Conservation (phyloP, 2,888 invertebrate genomes). For the Polymixis flavicincta region DNA sequence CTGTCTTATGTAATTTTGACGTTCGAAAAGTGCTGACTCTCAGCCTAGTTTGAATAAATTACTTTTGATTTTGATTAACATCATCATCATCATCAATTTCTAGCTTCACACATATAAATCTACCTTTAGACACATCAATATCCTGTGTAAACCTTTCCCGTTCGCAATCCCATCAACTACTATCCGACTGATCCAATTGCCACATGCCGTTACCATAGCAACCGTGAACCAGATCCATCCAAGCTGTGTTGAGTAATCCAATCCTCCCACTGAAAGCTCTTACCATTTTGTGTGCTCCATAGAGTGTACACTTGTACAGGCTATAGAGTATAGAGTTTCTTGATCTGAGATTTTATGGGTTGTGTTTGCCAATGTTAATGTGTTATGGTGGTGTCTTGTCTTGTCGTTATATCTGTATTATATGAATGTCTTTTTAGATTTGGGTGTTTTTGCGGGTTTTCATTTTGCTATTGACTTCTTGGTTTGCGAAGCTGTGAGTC, state of each 20-base stretch:
- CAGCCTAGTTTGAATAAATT: too few species aligned
- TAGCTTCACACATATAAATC: background rate
- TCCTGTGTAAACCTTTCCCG: background rate
- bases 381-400: background rate
- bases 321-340: slow-evolving; percentile 43
- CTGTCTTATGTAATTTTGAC: too few species aligned
- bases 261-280: slow-evolving; percentile 56
- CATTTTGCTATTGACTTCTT: too few species aligned
- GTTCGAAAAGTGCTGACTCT: too few species aligned
- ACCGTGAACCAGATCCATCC: slow-evolving; percentile 30
- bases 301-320: slow-evolving; percentile 4
- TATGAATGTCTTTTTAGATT: background rate
- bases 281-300: slow-evolving; percentile 45
- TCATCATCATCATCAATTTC: too few species aligned
- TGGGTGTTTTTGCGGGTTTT: background rate
- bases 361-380: slow-evolving; percentile 4
- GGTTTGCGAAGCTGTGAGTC: too few species aligned
- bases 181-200: slow-evolving; percentile 11
- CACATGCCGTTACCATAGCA: slow-evolving; percentile 54
- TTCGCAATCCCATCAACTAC: slow-evolving; percentile 20
- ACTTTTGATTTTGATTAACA: too few species aligned
- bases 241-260: slow-evolving; percentile 53
- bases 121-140: background rate
- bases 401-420: background rate
- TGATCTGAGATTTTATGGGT: slow-evolving; percentile 36